Evolutionary conservation across 2,797 vertebrate genomes (phyloP).

Genomic region (Mormyrus hasselquistii): DNA sequence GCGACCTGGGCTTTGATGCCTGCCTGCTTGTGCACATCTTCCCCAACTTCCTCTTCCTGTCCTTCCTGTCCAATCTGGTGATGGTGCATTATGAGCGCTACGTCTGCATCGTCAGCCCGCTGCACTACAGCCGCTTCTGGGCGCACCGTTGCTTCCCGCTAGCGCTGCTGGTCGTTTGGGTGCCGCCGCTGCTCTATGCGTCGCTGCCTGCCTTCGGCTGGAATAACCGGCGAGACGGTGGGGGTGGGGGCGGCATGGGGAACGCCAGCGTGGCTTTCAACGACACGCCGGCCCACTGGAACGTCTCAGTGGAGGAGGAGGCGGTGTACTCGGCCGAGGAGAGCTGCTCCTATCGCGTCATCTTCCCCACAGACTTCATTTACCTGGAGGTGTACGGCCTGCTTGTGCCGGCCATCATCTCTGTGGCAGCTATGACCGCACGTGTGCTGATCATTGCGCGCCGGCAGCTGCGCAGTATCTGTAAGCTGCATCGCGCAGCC

Average conservation of each 20-base stretch:
- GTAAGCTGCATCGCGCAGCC: slow-evolving; percentile 68
- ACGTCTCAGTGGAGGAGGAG: slow-evolving; percentile 32
- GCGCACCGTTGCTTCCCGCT: slow-evolving; percentile 64
- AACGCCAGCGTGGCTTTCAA: slow-evolving; percentile 6
- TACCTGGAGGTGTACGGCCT: slow-evolving; percentile 80
- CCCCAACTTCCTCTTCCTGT: slow-evolving; percentile 83
- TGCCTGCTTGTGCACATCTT: slow-evolving; percentile 69
- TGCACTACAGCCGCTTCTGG: slow-evolving; percentile 67
- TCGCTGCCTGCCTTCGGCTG: slow-evolving; percentile 76
- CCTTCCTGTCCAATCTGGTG: slow-evolving; percentile 78
- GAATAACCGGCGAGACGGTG: slow-evolving; percentile 61
- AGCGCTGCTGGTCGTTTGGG: slow-evolving; percentile 67
- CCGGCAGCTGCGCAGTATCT: slow-evolving; percentile 70
- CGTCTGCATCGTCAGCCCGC: slow-evolving; percentile 64
- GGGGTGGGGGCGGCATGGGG: not conserved
- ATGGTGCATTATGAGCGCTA: slow-evolving; percentile 85
- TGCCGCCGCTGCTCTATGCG: slow-evolving; percentile 66
- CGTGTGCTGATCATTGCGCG: slow-evolving; percentile 65
- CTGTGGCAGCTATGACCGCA: slow-evolving; percentile 63
- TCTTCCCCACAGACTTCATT: slow-evolving; percentile 73
- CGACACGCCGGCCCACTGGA: not conserved
- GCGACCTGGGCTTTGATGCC: slow-evolving; percentile 53
- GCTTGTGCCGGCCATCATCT: slow-evolving; percentile 70
- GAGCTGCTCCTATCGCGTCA: slow-evolving; percentile 66
- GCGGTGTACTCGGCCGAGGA: not conserved